A percentile compares a stretch with the other conserved stretches of the same genome.
Evolutionary conservation across 2,888 invertebrate genomes (phyloP).

Genomic region (Neoaliturus tenellus): DNA sequence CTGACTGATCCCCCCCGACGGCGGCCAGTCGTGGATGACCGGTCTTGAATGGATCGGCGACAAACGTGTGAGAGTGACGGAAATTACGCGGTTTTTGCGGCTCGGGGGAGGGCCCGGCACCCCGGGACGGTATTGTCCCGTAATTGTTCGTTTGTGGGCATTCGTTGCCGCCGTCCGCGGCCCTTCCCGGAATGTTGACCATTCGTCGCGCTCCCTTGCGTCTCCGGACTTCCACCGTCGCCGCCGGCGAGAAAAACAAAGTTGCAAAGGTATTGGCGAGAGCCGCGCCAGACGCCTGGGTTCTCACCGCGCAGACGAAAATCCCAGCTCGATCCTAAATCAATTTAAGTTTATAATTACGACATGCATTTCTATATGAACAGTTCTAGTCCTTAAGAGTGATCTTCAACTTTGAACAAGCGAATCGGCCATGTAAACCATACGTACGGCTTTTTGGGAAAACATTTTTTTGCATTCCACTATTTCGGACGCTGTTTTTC

Average conservation of each 20-base stretch:
- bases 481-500: no score
- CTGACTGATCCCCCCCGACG: no score
- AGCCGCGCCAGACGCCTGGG: not conserved
- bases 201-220: conserved; percentile 26
- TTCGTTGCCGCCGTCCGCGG: not conserved
- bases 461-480: no score
- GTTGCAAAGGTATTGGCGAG: not conserved
- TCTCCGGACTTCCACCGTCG: not conserved
- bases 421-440: no score
- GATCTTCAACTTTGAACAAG: no score
- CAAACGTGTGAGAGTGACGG: no score
- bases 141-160: conserved; percentile 13
- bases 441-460: no score
- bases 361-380: no score
- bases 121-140: conserved; percentile 29
- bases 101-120: not conserved
- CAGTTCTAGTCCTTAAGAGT: no score
- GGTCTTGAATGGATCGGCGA: no score
- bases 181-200: not conserved
- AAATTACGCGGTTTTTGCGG: not conserved
- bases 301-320: not conserved
- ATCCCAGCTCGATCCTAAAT: not conserved
- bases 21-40: no score
- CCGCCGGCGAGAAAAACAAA: not conserved
- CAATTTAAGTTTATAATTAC: no score